Evolutionary conservation across 2,113 vertebrate genomes (phyloP).

Genomic region (Oreotrochilus melanogaster): DNA sequence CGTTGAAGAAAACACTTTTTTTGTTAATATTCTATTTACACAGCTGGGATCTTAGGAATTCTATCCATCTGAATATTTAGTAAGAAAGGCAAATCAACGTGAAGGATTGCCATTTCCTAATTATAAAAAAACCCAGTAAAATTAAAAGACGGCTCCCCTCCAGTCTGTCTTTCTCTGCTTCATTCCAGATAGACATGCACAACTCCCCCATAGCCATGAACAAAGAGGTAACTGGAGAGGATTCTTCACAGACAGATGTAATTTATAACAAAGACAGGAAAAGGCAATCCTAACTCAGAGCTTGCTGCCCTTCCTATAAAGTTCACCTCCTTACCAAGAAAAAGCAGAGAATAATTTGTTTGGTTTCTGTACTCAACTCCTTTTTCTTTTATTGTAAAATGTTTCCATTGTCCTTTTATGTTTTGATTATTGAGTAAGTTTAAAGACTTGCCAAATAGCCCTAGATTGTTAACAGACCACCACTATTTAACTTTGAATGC

Average conservation of each 20-base stretch:
- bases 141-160: background rate
- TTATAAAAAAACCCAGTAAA: background rate
- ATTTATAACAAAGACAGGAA: conserved; percentile 72
- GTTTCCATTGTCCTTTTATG: conserved; percentile 75
- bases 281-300: conserved; percentile 51
- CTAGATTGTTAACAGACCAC: conserved; percentile 71
- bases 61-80: conserved; percentile 20
- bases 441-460: conserved; percentile 65
- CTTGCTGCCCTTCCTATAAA: conserved; percentile 65
- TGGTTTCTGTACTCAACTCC: conserved; percentile 55
- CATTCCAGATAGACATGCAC: background rate
- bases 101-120: conserved; percentile 18
- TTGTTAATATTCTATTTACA: conserved; percentile 45
- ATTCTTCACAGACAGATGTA: conserved; percentile 52
- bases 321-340: conserved; percentile 62
- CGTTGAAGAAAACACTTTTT: conserved; percentile 17
- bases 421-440: conserved; percentile 69
- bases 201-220: conserved; percentile 12
- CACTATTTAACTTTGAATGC: conserved; percentile 62
- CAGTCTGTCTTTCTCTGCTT: background rate
- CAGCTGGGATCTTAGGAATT: conserved; percentile 40
- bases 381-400: conserved; percentile 66
- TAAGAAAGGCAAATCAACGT: conserved; percentile 11
- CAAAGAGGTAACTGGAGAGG: conserved; percentile 21
- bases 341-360: conserved; percentile 60